phyloP scores from a whole-genome alignment of 2,888 invertebrate species.

The Drosophila nigricruria region DNA sequence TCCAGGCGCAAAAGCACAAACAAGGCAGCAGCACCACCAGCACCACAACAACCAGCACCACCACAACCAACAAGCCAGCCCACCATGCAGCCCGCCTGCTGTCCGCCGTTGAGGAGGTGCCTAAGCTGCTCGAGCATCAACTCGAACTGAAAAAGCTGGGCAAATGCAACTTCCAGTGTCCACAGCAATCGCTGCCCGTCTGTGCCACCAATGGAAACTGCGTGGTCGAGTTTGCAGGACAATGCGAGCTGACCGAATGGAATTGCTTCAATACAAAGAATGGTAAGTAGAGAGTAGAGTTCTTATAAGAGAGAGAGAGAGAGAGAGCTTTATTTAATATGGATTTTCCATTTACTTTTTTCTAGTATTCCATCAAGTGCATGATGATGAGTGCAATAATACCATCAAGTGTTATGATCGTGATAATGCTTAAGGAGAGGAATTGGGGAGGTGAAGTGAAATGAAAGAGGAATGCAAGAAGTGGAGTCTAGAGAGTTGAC shows the following conservation, averaged over 20 bases:
- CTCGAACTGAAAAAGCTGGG: conserved; percentile 52
- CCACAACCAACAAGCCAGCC: conserved; percentile 1
- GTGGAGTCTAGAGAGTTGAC: not conserved
- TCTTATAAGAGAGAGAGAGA: fast-evolving
- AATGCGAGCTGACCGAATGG: conserved; percentile 70
- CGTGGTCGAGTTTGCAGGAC: conserved; percentile 66
- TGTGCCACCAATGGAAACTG: conserved; percentile 71
- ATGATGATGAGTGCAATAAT: conserved; percentile 65
- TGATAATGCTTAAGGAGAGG: conserved; percentile 47
- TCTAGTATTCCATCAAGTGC: conserved; percentile 66
- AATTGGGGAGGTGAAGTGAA: not conserved
- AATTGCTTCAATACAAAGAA: conserved; percentile 74
- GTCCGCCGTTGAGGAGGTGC: conserved; percentile 45
- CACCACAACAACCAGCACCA: conserved; percentile 4
- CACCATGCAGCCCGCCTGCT: conserved; percentile 27
- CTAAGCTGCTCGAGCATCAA: conserved; percentile 52
- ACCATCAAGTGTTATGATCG: conserved; percentile 60
- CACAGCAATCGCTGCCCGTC: conserved; percentile 55
- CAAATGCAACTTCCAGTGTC: conserved; percentile 69
- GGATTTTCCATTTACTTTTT: not conserved
- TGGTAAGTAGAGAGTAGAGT: conserved; percentile 37
- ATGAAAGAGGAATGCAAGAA: not conserved
- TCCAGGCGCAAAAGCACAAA: conserved; percentile 29
- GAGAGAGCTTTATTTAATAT: too few relatives aligned
- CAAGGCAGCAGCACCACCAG: not conserved